These are phyloP conservation scores for Lycaon pictus DNA, from an alignment of 2,113 vertebrate species.

Conservation along the genomic window DNA sequence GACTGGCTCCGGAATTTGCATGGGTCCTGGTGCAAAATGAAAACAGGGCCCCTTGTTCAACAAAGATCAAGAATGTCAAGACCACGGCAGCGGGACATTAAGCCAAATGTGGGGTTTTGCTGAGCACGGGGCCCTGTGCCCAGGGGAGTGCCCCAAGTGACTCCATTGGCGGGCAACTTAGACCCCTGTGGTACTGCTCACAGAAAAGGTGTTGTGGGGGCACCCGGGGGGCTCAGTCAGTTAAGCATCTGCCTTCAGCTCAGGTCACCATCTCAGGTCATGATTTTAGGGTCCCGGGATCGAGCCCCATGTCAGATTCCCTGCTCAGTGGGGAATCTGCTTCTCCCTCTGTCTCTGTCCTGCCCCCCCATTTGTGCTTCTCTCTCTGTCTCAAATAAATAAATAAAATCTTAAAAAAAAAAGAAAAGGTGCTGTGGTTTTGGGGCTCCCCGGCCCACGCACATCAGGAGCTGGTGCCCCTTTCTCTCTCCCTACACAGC, in stretches of 20 bases:
- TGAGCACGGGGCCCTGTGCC: background rate
- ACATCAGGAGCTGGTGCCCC: background rate
- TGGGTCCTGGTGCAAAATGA: background rate
- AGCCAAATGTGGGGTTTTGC: background rate
- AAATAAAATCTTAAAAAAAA: too few species aligned
- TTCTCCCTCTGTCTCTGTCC: too few species aligned
- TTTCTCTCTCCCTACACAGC: background rate
- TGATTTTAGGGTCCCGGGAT: too few species aligned
- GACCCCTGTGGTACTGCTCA: background rate
- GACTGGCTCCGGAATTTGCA: fast-evolving
- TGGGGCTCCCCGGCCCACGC: background rate
- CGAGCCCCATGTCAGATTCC: too few species aligned
- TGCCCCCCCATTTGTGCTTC: too few species aligned
- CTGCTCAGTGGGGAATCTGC: too few species aligned
- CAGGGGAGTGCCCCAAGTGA: background rate
- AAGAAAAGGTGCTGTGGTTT: background rate
- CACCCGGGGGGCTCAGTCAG: too few species aligned
- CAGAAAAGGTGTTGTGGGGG: background rate
- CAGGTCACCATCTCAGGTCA: too few species aligned
- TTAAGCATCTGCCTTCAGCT: too few species aligned
- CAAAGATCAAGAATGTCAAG: background rate
- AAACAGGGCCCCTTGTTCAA: too few species aligned
- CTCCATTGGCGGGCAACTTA: fast-evolving
- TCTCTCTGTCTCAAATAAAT: too few species aligned
- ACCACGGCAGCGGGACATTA: background rate